A percentile compares a stretch with the other conserved stretches of the same genome.
Evolutionary conservation across 2,113 vertebrate species (phyloP).

Genomic region (Rhinolophus sinicus): DNA sequence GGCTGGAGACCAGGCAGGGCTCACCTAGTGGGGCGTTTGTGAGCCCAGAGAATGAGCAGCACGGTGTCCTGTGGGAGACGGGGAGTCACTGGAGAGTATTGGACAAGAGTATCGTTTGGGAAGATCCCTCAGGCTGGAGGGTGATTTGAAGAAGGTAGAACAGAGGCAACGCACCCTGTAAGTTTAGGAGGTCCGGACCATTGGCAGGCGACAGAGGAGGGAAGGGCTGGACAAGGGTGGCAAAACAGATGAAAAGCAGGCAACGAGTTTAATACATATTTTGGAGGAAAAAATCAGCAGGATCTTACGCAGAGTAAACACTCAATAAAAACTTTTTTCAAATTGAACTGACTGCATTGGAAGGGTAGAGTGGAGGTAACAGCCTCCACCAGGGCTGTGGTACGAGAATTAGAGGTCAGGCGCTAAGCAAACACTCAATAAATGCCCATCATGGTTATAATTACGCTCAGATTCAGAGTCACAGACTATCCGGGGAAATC

Average conservation of each 20-base stretch:
- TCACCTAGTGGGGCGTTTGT: fast-evolving
- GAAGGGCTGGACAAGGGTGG: background rate
- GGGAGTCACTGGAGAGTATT: too few species aligned
- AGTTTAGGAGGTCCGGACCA: background rate
- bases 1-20: background rate
- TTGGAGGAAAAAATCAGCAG: background rate
- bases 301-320: background rate
- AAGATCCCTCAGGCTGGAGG: background rate
- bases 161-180: background rate
- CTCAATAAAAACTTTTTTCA: background rate
- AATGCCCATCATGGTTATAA: background rate
- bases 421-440: constrained; percentile 15
- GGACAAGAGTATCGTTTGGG: background rate
- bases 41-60: background rate
- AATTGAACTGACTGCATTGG: background rate
- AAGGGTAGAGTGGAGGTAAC: background rate
- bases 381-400: background rate
- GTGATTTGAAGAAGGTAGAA: background rate
- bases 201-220: background rate
- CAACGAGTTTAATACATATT: background rate
- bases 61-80: background rate
- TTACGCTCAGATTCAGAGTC: background rate
- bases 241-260: background rate
- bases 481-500: background rate
- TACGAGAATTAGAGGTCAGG: background rate